Conservation (phyloP, 2,797 vertebrate species). For the Morus bassanus region DNA sequence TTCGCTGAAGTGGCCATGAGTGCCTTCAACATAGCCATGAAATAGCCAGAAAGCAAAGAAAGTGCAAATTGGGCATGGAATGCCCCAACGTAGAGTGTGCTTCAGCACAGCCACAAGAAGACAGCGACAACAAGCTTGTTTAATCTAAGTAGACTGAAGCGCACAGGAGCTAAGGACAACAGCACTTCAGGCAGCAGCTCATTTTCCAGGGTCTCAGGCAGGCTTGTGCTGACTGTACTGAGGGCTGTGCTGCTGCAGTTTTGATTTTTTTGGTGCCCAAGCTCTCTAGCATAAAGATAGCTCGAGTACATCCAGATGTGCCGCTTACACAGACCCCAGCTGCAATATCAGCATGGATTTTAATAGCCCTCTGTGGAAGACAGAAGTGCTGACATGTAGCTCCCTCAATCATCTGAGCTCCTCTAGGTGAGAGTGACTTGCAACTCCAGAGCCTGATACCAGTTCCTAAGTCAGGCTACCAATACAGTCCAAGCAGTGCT, state of each 20-base stretch:
- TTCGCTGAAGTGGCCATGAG: not conserved
- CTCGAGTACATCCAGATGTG: constrained; percentile 46
- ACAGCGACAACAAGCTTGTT: not conserved
- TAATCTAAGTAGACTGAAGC: not conserved
- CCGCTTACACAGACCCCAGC: not conserved
- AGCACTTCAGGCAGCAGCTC: not conserved
- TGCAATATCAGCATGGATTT: constrained; percentile 23
- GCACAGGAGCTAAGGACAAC: not conserved
- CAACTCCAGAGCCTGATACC: not conserved
- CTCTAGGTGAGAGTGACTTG: not conserved
- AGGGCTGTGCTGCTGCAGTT: not conserved
- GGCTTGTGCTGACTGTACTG: not conserved
- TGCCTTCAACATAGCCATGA: not conserved
- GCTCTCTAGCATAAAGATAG: constrained; percentile 25
- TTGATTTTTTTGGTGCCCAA: not conserved
- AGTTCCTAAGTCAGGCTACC: not conserved
- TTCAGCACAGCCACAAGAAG: too few species aligned
- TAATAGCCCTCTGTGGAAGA: constrained; percentile 10
- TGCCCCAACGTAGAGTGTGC: not conserved
- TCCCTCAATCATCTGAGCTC: not conserved
- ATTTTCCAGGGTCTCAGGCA: not conserved
- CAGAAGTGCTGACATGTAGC: not conserved
- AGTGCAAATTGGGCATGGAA: not conserved
- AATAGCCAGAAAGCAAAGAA: not conserved
- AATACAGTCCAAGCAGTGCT: not conserved